phyloP scores from a whole-genome alignment of 2,113 vertebrate genomes.

The Oncorhynchus kisutch region DNA sequence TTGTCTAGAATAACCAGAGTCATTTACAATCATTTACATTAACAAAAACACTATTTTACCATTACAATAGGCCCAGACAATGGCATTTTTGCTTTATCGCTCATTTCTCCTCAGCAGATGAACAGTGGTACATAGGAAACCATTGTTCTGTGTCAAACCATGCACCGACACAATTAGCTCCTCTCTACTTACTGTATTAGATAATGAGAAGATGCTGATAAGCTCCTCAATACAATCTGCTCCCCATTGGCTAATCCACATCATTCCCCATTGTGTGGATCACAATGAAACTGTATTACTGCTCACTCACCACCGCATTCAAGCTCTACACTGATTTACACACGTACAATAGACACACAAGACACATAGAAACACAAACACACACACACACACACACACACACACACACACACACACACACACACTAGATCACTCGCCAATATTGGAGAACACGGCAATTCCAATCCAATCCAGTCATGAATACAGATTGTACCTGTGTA shows the following conservation, averaged over 20 bases:
- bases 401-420: too few species aligned
- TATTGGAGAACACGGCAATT: slow-evolving; percentile 46
- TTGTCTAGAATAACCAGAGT: slow-evolving; percentile 60
- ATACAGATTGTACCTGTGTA: slow-evolving; percentile 31
- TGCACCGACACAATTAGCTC: slow-evolving; percentile 51
- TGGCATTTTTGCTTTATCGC: slow-evolving; percentile 49
- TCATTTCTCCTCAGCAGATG: slow-evolving; percentile 54
- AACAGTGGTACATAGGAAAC: slow-evolving; percentile 42
- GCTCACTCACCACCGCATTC: slow-evolving; percentile 46
- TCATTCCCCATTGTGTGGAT: slow-evolving; percentile 61
- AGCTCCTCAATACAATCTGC: slow-evolving; percentile 60
- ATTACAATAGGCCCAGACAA: slow-evolving; percentile 73
- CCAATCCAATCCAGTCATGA: too few species aligned
- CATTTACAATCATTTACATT: slow-evolving; percentile 71
- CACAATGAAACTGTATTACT: slow-evolving; percentile 66
- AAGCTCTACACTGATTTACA: slow-evolving; percentile 54
- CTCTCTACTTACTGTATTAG: slow-evolving; percentile 59
- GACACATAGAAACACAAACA: too few species aligned
- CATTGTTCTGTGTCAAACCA: slow-evolving; percentile 60
- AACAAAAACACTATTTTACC: slow-evolving; percentile 72
- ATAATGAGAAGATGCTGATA: slow-evolving; percentile 71
- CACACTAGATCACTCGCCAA: slow-evolving; percentile 52
- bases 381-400: too few species aligned
- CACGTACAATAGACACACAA: too few species aligned
- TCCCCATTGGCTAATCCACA: slow-evolving; percentile 63